Percentiles rank a stretch among this genome's conserved stretches.
phyloP scores from a whole-genome alignment of 2,888 invertebrate genomes.

The Dorcus hopei region DNA sequence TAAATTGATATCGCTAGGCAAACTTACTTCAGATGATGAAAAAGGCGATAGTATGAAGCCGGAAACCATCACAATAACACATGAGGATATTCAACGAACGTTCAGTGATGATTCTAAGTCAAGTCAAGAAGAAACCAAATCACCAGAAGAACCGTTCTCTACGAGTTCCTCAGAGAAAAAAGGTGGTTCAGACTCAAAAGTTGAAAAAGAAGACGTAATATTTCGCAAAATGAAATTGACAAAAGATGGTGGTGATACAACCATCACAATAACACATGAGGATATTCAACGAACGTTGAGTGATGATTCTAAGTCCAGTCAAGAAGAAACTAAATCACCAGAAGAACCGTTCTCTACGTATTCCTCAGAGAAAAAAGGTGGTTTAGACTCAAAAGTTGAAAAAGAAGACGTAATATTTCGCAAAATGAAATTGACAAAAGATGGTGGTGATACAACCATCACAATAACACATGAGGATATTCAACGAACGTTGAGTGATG shows the following conservation, averaged over 20 bases:
- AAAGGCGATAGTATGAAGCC: constrained; percentile 16
- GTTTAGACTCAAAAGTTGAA: neutral
- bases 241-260: constrained; percentile 4
- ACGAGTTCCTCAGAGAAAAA: constrained; percentile 27
- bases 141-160: constrained; percentile 57
- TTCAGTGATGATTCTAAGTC: constrained; percentile 52
- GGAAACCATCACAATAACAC: constrained; percentile 6
- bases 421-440: too few relatives aligned
- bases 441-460: constrained; percentile 6
- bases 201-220: too few relatives aligned
- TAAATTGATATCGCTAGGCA: constrained; percentile 21
- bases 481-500: constrained; percentile 47
- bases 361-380: constrained; percentile 13
- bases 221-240: too few relatives aligned
- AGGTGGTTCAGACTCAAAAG: constrained; percentile 13
- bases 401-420: too few relatives aligned
- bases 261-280: constrained; percentile 25
- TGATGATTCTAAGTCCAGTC: constrained; percentile 51
- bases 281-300: constrained; percentile 46
- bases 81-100: constrained; percentile 43
- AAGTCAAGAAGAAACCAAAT: constrained; percentile 47
- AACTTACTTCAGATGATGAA: constrained; percentile 19
- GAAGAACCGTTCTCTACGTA: constrained; percentile 54
- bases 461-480: constrained; percentile 34
- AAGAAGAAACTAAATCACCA: constrained; percentile 51